Percentiles rank a stretch among this genome's conserved stretches.
Evolutionary conservation across 2,888 invertebrate genomes (phyloP).

Genomic region (Phalera bucephala): DNA sequence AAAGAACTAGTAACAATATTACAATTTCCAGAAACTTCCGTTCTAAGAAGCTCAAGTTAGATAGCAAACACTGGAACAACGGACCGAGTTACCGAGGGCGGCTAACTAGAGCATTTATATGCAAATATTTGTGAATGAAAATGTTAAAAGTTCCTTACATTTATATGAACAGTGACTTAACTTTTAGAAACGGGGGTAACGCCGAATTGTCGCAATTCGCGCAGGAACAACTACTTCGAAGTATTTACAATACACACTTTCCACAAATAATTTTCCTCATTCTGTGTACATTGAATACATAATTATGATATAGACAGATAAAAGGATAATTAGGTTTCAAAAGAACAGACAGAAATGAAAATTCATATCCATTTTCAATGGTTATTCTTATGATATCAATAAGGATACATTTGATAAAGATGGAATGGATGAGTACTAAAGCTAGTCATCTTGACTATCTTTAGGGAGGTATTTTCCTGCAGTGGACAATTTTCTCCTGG

Average conservation of each 20-base stretch:
- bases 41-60: slow-evolving; percentile 6
- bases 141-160: slow-evolving; percentile 16
- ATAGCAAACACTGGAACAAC: slow-evolving; percentile 13
- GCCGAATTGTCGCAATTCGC: slow-evolving; percentile 2
- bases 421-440: too few species aligned
- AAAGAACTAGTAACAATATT: not conserved
- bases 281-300: too few species aligned
- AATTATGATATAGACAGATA: too few species aligned
- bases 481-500: too few species aligned
- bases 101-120: slow-evolving; percentile 34
- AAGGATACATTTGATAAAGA: too few species aligned
- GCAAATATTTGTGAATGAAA: slow-evolving; percentile 29
- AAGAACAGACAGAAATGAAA: too few species aligned
- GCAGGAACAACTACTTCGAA: slow-evolving; percentile 1
- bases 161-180: slow-evolving; percentile 20
- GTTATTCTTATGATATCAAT: too few species aligned
- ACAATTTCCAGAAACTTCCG: not conserved
- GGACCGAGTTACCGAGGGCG: slow-evolving; percentile 10
- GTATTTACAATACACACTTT: slow-evolving; percentile 9
- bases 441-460: too few species aligned
- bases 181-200: slow-evolving; percentile 6
- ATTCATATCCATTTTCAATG: too few species aligned
- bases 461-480: too few species aligned
- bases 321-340: too few species aligned
- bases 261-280: slow-evolving; percentile 4